These are phyloP conservation scores for Phasianus colchicus DNA, from an alignment of 2,113 vertebrate genomes.

Conservation along the genomic window DNA sequence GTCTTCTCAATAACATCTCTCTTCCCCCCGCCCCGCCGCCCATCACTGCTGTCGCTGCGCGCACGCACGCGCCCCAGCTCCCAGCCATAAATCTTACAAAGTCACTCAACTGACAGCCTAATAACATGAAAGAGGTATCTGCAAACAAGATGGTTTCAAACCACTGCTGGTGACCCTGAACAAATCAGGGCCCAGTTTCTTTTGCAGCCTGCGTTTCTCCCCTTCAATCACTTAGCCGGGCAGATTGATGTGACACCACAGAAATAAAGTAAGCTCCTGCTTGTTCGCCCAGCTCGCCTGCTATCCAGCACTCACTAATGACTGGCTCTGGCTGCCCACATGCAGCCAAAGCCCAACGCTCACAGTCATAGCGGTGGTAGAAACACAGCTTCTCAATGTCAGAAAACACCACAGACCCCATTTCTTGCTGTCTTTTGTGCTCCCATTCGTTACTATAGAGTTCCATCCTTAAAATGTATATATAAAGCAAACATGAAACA, in stretches of 20 bases:
- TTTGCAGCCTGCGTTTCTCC: constrained; percentile 63
- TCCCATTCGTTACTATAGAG: constrained; percentile 3
- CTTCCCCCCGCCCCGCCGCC: neutral
- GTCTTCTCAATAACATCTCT: neutral
- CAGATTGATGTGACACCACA: constrained; percentile 72
- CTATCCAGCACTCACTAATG: constrained; percentile 37
- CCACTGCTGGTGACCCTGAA: constrained; percentile 80
- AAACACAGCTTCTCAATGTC: neutral
- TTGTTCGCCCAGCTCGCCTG: neutral
- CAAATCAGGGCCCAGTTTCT: constrained; percentile 78
- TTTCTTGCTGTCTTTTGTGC: neutral
- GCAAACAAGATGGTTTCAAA: constrained; percentile 81
- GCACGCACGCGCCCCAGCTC: constrained; percentile 50
- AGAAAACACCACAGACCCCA: neutral
- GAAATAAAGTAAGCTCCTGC: constrained; percentile 61
- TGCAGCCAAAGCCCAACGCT: constrained; percentile 6
- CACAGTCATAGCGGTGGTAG: neutral
- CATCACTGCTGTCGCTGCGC: neutral
- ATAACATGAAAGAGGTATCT: constrained; percentile 80
- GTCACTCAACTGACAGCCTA: constrained; percentile 75
- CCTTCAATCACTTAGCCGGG: constrained; percentile 76
- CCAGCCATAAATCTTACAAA: constrained; percentile 75
- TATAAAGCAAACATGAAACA: neutral
- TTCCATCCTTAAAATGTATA: neutral
- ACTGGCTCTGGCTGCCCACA: constrained; percentile 51